Conservation (phyloP, 2,888 invertebrate species). For the Hirtodrosophila cameraria region DNA sequence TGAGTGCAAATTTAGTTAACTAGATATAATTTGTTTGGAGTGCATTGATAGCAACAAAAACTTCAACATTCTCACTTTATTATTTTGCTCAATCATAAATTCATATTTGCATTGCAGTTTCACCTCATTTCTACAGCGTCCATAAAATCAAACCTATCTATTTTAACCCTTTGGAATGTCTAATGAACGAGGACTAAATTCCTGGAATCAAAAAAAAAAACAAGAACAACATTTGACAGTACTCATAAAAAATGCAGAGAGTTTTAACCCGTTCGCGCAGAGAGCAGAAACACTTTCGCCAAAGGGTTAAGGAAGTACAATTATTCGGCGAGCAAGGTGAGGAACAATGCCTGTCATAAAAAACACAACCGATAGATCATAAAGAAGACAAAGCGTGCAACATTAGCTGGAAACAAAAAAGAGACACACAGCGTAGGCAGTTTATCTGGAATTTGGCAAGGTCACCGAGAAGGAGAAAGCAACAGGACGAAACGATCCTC, state of each 20-base stretch:
- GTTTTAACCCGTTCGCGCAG: conserved; percentile 63
- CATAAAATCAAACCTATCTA: conserved; percentile 34
- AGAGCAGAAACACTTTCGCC: conserved; percentile 35
- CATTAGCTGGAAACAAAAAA: conserved; percentile 71
- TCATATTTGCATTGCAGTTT: conserved; percentile 2
- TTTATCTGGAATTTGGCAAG: conserved; percentile 57
- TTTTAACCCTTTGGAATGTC: conserved; percentile 39
- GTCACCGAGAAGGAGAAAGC: conserved; percentile 41
- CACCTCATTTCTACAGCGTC: conserved; percentile 10
- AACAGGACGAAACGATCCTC: background rate
- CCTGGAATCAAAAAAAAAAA: conserved; percentile 42
- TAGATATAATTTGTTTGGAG: too few relatives aligned
- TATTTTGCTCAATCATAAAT: background rate
- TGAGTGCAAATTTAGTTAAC: too few relatives aligned
- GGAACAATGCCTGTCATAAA: conserved; percentile 63
- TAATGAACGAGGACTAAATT: conserved; percentile 48
- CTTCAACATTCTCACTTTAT: background rate
- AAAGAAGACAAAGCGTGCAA: conserved; percentile 63
- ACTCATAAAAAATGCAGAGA: conserved; percentile 59
- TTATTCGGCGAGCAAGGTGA: conserved; percentile 32
- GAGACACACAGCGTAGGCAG: conserved; percentile 12
- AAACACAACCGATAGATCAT: conserved; percentile 71
- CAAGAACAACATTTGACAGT: conserved; percentile 1
- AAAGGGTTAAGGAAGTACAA: conserved; percentile 71
- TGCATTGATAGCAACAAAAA: too few relatives aligned